Percentiles rank a stretch among this genome's conserved stretches.
These are phyloP conservation scores for Diphyllodes magnificus DNA, from an alignment of 2,113 vertebrate genomes.

Conservation along the genomic window DNA sequence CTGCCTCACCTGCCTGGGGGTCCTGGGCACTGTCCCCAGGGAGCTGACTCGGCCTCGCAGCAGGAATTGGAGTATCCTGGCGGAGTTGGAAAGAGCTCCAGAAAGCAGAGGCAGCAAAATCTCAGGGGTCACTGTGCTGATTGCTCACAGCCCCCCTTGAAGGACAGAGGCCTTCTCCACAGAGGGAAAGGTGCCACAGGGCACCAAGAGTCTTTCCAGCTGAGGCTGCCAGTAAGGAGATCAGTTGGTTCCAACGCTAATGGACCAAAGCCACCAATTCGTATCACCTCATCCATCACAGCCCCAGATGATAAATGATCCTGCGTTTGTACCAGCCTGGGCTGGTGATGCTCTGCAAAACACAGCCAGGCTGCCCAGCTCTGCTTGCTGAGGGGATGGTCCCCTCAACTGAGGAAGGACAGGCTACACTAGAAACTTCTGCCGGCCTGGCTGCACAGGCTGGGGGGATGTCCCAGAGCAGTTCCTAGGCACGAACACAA, in stretches of 20 bases:
- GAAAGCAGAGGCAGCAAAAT: neutral
- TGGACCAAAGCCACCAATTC: conserved; percentile 17
- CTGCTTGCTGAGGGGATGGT: neutral
- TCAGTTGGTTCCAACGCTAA: conserved; percentile 23
- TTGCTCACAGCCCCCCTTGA: neutral
- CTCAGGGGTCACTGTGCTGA: neutral
- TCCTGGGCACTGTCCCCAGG: neutral
- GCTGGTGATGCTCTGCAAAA: neutral
- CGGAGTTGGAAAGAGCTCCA: neutral
- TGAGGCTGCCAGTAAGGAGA: conserved; percentile 15
- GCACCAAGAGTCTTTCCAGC: neutral
- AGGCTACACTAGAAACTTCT: neutral
- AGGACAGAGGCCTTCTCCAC: neutral
- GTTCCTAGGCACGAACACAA: neutral
- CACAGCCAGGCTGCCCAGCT: neutral
- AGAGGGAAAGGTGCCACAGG: neutral
- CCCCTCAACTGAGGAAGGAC: neutral
- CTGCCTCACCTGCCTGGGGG: neutral
- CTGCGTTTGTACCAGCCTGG: neutral
- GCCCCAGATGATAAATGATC: neutral
- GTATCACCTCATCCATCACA: conserved; percentile 32
- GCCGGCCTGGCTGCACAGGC: neutral
- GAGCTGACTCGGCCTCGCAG: neutral
- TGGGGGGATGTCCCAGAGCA: neutral
- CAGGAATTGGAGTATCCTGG: neutral